Evolutionary conservation across 2,113 vertebrate species (phyloP), one percentile per base, ranked within the genome.

Genomic region (Aspidoscelis tigris): DNA sequence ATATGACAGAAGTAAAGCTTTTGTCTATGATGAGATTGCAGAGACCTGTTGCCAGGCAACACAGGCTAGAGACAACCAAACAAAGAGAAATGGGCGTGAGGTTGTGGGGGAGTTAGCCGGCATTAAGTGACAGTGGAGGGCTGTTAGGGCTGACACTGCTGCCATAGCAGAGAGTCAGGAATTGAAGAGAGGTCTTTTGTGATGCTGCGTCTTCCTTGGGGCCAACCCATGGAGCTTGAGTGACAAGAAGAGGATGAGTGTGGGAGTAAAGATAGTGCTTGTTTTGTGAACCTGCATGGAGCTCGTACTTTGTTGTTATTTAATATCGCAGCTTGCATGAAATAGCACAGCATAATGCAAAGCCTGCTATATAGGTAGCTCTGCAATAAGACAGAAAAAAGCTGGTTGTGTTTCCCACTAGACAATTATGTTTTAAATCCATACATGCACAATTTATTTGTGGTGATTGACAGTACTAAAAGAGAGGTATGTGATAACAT

Each of bases 31-130:
- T 87, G 79, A 91, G 94, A 94, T 92, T 92, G 90, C 95, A 79
- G 90, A 95, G 91, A 89, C 90, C 81, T 84, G 96, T 96, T 97
- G 96, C 96, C 95, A 95, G 87, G 96, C 96, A 96, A 97, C 96
- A 61, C 81, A 86, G 89, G 92, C 90, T 90, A 21, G 87, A 95
- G 94, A 93, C 94, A 94, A 92, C 92, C 90, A 53, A 92, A 90
- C 91, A 86, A 93, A 74, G 83, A 91, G 88, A 43, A 50, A 88
- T 85, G 71, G 69, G 75, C 50, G 84, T 84, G 87, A 44, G 75
- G 87, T 69, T 81, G 85, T 86, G 87, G 91, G 90, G 90, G 92
- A 90, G n/a, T 77, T 61, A 21, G 86, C 71, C 39, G 88, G 82
- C 88, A 86, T n/a, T 68, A 88, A 83, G 70, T 39, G 73, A 86